Percentiles rank a stretch among this genome's conserved stretches.
These are phyloP conservation scores for Passer domesticus DNA, from an alignment of 2,113 vertebrate species.

Conservation along the genomic window DNA sequence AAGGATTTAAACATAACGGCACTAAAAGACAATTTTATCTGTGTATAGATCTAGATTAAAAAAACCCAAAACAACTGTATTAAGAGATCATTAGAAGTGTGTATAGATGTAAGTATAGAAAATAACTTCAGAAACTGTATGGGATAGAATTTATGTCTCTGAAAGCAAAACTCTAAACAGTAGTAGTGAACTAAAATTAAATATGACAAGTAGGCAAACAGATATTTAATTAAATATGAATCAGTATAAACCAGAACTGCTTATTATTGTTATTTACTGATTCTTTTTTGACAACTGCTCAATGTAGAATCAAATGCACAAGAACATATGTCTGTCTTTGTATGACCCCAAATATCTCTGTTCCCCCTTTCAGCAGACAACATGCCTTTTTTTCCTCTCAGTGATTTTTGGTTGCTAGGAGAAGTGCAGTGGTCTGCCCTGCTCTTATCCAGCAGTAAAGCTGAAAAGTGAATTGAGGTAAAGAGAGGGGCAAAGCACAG, in stretches of 20 bases:
- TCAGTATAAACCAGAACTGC: slow-evolving; percentile 59
- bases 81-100: background rate
- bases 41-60: background rate
- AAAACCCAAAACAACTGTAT: background rate
- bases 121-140: background rate
- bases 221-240: slow-evolving; percentile 58
- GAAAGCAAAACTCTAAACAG: background rate
- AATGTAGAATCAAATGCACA: slow-evolving; percentile 67
- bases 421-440: slow-evolving; percentile 67
- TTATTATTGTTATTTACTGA: slow-evolving; percentile 61
- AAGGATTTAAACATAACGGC: no score
- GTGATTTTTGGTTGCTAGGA: slow-evolving; percentile 78
- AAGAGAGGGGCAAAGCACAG: slow-evolving; percentile 70
- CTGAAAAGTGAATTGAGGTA: slow-evolving; percentile 78
- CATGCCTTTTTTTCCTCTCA: slow-evolving; percentile 64
- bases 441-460: slow-evolving; percentile 77
- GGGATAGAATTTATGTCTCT: background rate
- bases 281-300: slow-evolving; percentile 67
- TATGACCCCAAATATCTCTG: slow-evolving; percentile 68
- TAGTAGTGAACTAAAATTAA: background rate
- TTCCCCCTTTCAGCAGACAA: slow-evolving; percentile 65
- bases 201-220: slow-evolving; percentile 21
- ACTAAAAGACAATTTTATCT: background rate
- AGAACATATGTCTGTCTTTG: slow-evolving; percentile 76
- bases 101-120: background rate